Percentiles rank a stretch among this genome's conserved stretches.
These are phyloP conservation scores for Hirtodrosophila duncani DNA, from an alignment of 2,888 invertebrate genomes.

Conservation along the genomic window DNA sequence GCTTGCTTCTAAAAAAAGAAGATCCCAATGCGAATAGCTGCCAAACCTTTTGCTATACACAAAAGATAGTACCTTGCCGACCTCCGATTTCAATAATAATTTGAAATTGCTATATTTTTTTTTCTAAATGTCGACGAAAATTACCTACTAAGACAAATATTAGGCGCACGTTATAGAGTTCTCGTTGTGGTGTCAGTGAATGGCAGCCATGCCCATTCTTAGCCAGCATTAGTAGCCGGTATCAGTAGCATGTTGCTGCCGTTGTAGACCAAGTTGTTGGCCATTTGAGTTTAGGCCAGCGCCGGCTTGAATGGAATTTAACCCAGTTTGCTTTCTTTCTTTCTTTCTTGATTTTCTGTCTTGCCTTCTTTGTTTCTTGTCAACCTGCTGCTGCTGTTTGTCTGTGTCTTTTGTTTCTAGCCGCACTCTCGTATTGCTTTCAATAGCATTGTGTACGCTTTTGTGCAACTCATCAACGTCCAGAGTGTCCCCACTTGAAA, in stretches of 20 bases:
- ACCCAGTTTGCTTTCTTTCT: conserved; percentile 70
- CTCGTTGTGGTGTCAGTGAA: conserved; percentile 13
- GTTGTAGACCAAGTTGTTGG: too few species aligned
- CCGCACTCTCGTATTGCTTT: too few species aligned
- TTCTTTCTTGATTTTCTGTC: not conserved
- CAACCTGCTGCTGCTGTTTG: conserved; percentile 33
- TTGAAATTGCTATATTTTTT: too few species aligned
- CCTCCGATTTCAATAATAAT: too few species aligned
- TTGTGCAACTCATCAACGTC: conserved; percentile 52
- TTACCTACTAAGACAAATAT: conserved; percentile 43
- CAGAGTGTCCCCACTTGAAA: conserved; percentile 36
- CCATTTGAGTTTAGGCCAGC: too few species aligned
- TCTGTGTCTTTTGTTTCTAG: conserved; percentile 8
- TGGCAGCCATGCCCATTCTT: conserved; percentile 5
- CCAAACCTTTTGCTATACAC: too few species aligned
- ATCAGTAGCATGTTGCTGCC: conserved; percentile 8
- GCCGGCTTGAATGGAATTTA: conserved; percentile 64
- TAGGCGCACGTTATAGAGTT: conserved; percentile 35
- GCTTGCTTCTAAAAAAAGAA: too few species aligned
- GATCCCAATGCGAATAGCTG: too few species aligned
- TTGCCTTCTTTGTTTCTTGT: conserved; percentile 38
- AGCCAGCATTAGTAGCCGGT: conserved; percentile 59
- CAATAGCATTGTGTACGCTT: too few species aligned
- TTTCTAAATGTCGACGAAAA: conserved; percentile 42
- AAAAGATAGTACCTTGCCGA: too few species aligned